These are phyloP conservation scores for Phalangium opilio DNA, from an alignment of 2,888 invertebrate species.

Conservation along the genomic window DNA sequence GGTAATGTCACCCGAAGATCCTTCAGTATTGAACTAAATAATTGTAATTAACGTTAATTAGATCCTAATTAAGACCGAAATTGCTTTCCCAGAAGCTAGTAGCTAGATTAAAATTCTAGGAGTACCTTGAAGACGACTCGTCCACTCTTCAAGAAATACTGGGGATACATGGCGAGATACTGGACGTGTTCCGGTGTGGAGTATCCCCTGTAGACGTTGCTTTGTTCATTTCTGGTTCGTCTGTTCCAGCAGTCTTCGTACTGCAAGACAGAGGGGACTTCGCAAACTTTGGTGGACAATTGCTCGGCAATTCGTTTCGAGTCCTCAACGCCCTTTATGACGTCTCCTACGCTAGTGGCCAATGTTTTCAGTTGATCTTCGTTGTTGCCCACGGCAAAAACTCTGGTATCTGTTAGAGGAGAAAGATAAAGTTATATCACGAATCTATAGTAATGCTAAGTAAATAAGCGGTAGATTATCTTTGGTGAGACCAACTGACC, in stretches of 20 bases:
- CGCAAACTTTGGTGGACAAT: slow-evolving; percentile 9
- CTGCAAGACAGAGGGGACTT: slow-evolving; percentile 16
- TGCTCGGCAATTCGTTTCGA: neutral
- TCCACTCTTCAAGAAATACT: slow-evolving; percentile 17
- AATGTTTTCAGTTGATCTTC: slow-evolving; percentile 4
- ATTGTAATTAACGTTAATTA: no score
- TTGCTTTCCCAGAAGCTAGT: no score
- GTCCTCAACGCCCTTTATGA: slow-evolving; percentile 1
- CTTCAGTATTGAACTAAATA: no score
- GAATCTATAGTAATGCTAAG: neutral
- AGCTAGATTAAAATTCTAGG: no score
- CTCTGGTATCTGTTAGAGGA: slow-evolving; percentile 6
- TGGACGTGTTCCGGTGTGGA: slow-evolving; percentile 14
- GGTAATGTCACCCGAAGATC: no score
- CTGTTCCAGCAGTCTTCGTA: slow-evolving; percentile 12
- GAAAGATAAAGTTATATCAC: neutral
- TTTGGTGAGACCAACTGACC: neutral
- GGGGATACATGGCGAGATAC: slow-evolving; percentile 20
- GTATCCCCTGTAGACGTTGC: slow-evolving; percentile 9
- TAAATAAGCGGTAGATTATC: neutral
- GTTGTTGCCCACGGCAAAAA: slow-evolving; percentile 8
- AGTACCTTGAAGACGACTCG: slow-evolving; percentile 13
- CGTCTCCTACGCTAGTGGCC: slow-evolving; percentile 3
- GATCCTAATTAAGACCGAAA: no score
- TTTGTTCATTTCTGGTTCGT: slow-evolving; percentile 3